Conservation (phyloP, 2,888 invertebrate species). For the Oscheius sp. region DNA sequence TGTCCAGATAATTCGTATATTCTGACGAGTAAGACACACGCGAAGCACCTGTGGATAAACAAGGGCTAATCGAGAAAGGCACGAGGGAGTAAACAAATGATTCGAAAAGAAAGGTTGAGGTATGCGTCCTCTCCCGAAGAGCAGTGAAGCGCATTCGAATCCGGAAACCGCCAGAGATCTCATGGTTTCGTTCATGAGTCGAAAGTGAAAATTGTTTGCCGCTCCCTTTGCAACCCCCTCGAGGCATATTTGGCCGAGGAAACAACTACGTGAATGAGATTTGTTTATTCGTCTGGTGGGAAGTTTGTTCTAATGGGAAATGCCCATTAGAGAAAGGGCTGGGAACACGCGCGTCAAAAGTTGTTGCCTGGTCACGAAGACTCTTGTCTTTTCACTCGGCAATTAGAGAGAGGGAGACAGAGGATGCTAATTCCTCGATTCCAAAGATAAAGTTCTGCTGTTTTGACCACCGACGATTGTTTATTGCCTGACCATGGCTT, state of each 20-base stretch:
- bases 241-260: constrained; percentile 19
- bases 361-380: constrained; percentile 9
- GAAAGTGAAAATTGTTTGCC: constrained; percentile 16
- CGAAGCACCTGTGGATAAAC: background rate
- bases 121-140: background rate
- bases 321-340: constrained; percentile 25
- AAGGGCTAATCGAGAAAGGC: background rate
- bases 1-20: background rate
- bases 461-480: too few species aligned
- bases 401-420: too few species aligned
- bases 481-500: too few species aligned
- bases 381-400: too few species aligned
- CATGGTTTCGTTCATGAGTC: background rate
- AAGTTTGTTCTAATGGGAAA: constrained; percentile 11
- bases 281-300: background rate
- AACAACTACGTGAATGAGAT: constrained; percentile 5
- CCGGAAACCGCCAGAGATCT: constrained; percentile 24
- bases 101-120: background rate
- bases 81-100: background rate
- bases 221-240: background rate
- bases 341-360: too few species aligned
- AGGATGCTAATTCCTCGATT: too few species aligned
- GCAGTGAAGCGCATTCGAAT: constrained; percentile 28
- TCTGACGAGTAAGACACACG: background rate
- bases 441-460: too few species aligned